These are phyloP conservation scores for Campopleginae sp. DNA, from an alignment of 2,888 invertebrate genomes.

Conservation along the genomic window DNA sequence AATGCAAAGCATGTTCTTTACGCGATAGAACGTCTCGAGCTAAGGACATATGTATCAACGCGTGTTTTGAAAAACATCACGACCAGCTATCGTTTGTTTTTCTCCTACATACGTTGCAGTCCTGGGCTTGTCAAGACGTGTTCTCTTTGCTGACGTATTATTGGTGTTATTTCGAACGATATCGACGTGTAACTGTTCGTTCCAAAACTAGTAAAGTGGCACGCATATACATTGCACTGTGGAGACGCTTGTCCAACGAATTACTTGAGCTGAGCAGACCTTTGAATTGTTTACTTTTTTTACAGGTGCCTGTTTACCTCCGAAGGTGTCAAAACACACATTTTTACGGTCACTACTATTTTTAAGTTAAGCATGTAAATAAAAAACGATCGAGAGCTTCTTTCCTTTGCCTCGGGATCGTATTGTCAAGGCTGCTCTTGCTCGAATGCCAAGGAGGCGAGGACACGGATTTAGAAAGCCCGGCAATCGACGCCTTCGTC, in stretches of 20 bases:
- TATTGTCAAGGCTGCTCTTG: neutral
- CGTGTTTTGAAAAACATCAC: constrained; percentile 5
- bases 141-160: neutral
- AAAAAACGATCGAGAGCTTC: neutral
- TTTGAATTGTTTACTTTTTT: neutral
- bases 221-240: neutral
- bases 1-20: neutral
- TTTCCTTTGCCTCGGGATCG: neutral
- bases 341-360: neutral
- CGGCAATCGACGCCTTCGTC: neutral
- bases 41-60: neutral
- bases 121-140: neutral
- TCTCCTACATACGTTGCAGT: constrained; percentile 5
- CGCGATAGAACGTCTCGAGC: neutral
- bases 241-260: neutral
- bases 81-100: neutral
- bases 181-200: neutral
- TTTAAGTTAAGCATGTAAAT: neutral
- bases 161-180: neutral
- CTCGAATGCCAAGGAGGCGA: neutral
- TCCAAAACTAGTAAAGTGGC: neutral
- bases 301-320: neutral
- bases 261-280: neutral
- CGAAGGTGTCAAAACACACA: neutral
- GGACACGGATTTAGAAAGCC: neutral